Conservation (phyloP, 2,797 vertebrate genomes). For the Sebastes flavidus region DNA sequence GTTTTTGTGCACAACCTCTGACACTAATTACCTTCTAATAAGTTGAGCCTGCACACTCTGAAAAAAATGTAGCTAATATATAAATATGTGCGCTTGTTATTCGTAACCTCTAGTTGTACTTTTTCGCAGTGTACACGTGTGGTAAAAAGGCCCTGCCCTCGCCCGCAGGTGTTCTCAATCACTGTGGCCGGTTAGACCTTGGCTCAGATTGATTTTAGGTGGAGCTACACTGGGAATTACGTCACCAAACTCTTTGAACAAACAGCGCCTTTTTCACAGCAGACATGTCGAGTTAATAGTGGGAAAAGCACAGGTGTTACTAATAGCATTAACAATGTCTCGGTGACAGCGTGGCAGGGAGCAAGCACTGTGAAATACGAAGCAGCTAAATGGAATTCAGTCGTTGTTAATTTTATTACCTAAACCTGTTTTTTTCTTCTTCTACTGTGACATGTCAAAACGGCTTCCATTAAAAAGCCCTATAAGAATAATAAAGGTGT, state of each 20-base stretch:
- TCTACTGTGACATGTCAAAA: neutral
- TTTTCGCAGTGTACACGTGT: neutral
- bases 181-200: neutral
- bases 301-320: neutral
- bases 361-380: neutral
- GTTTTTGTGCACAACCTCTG: neutral
- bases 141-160: neutral
- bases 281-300: neutral
- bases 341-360: neutral
- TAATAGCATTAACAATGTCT: constrained; percentile 2
- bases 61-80: neutral
- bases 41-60: neutral
- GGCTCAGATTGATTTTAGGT: neutral
- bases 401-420: neutral
- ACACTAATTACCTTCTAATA: neutral
- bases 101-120: too few species aligned
- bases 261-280: neutral
- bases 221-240: neutral
- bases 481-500: neutral
- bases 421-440: neutral
- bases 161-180: neutral
- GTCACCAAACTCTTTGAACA: neutral
- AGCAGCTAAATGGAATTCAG: neutral
- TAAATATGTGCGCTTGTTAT: neutral
- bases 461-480: neutral